phyloP scores from a whole-genome alignment of 2,113 vertebrate genomes.

The Donacobius atricapilla region DNA sequence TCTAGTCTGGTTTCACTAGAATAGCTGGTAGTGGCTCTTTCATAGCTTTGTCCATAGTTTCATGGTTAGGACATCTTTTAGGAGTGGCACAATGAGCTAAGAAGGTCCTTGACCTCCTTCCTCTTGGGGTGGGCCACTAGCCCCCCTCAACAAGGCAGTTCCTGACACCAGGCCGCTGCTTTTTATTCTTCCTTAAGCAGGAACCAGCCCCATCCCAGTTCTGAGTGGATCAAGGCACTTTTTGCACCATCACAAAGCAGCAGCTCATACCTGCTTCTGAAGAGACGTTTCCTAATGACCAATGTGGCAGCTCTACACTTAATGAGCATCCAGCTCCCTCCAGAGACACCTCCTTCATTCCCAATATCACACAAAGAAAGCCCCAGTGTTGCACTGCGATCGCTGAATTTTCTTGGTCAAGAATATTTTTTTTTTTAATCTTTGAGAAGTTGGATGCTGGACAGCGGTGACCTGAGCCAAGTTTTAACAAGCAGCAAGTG shows the following conservation, averaged over 20 bases:
- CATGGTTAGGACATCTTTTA: neutral
- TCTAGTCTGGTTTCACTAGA: neutral
- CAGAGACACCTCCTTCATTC: neutral
- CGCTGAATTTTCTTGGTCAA: neutral
- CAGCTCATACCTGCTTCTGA: neutral
- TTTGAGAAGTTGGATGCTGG: neutral
- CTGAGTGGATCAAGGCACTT: neutral
- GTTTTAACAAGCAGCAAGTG: neutral
- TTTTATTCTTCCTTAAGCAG: neutral
- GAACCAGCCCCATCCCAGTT: neutral
- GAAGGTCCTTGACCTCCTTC: neutral
- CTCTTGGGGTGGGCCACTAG: neutral
- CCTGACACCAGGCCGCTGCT: neutral
- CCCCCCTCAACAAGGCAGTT: neutral
- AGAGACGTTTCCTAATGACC: neutral
- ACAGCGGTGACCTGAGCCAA: neutral
- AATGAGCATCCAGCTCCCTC: neutral
- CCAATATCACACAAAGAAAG: neutral
- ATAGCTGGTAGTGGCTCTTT: neutral
- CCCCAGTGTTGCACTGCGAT: neutral
- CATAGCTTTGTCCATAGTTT: neutral
- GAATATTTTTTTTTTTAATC: neutral
- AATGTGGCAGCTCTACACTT: fast-evolving
- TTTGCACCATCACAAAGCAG: neutral
- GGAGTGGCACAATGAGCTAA: neutral